These are phyloP conservation scores for Drosophila ogumai DNA, from an alignment of 1,140 invertebrate species.

Conservation along the genomic window DNA sequence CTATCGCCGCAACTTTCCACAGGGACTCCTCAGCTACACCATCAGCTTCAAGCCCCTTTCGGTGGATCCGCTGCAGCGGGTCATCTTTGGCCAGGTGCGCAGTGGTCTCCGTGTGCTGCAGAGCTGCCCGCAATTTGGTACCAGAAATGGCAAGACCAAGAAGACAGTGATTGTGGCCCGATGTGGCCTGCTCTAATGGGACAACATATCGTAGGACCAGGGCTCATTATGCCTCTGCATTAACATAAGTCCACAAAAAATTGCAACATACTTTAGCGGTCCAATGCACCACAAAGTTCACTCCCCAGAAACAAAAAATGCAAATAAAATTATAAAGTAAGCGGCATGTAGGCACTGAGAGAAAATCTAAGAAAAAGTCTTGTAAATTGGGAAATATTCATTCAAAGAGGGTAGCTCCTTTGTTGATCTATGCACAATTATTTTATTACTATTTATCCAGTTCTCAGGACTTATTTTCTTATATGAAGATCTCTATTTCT, in stretches of 20 bases:
- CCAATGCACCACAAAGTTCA: slow-evolving; percentile 43
- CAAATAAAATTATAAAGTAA: slow-evolving; percentile 74
- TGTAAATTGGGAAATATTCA: not conserved
- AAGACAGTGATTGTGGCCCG: slow-evolving; percentile 50
- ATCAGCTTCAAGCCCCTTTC: slow-evolving; percentile 71
- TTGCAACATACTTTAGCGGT: slow-evolving; percentile 44
- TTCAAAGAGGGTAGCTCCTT: not conserved
- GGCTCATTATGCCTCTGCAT: slow-evolving; percentile 43
- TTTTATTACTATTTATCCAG: too few relatives aligned
- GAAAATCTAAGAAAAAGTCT: not conserved
- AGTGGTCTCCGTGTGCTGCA: slow-evolving; percentile 58
- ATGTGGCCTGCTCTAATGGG: slow-evolving; percentile 65
- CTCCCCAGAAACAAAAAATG: slow-evolving; percentile 27
- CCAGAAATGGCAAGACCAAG: slow-evolving; percentile 61
- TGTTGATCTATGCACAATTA: too few relatives aligned
- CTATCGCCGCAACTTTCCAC: slow-evolving; percentile 60
- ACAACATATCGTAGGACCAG: slow-evolving; percentile 1
- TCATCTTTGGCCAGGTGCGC: slow-evolving; percentile 65
- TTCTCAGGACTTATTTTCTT: too few relatives aligned
- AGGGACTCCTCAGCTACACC: slow-evolving; percentile 63
- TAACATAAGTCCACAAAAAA: slow-evolving; percentile 42
- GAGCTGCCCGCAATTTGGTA: slow-evolving; percentile 58
- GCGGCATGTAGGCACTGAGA: not conserved
- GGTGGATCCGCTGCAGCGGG: slow-evolving; percentile 39
- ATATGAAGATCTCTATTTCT: too few relatives aligned